Percentiles rank a stretch among this genome's conserved stretches.
phyloP scores from a whole-genome alignment of 2,797 vertebrate genomes.

The Podarcis lilfordi region DNA sequence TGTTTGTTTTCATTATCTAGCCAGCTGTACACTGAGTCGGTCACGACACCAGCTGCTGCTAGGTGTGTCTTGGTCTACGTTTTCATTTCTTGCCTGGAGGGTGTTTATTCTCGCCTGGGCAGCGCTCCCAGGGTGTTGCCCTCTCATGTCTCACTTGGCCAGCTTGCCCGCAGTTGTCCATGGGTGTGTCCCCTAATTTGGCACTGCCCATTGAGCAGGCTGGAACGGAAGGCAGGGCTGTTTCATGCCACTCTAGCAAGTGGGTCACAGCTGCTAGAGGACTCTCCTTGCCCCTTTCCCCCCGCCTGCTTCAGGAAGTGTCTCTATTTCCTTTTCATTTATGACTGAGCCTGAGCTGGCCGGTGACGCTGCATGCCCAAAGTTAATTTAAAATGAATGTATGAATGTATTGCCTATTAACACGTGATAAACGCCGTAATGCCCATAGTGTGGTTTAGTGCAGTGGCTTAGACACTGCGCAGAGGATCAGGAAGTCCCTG shows the following conservation, averaged over 20 bases:
- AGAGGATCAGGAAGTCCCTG: neutral
- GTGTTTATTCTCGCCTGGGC: slow-evolving; percentile 31
- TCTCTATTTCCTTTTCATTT: neutral
- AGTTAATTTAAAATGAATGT: neutral
- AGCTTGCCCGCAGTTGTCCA: neutral
- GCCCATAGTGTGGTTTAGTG: neutral
- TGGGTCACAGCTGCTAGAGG: neutral
- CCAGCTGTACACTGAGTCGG: neutral
- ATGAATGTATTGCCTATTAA: neutral
- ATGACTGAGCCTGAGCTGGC: neutral
- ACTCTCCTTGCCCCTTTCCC: neutral
- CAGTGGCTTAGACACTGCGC: neutral
- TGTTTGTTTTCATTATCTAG: neutral
- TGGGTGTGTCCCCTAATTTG: slow-evolving; percentile 14
- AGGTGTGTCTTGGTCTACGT: slow-evolving; percentile 5
- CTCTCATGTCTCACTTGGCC: slow-evolving; percentile 13
- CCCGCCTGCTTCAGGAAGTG: neutral
- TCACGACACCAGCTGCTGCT: neutral
- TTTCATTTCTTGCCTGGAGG: neutral
- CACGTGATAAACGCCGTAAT: neutral
- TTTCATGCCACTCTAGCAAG: neutral
- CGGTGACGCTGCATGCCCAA: neutral
- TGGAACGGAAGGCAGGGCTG: neutral
- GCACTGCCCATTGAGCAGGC: neutral
- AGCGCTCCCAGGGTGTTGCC: slow-evolving; percentile 7